Conservation (phyloP, 2,888 invertebrate genomes). For the Ormyrus pomaceus region DNA sequence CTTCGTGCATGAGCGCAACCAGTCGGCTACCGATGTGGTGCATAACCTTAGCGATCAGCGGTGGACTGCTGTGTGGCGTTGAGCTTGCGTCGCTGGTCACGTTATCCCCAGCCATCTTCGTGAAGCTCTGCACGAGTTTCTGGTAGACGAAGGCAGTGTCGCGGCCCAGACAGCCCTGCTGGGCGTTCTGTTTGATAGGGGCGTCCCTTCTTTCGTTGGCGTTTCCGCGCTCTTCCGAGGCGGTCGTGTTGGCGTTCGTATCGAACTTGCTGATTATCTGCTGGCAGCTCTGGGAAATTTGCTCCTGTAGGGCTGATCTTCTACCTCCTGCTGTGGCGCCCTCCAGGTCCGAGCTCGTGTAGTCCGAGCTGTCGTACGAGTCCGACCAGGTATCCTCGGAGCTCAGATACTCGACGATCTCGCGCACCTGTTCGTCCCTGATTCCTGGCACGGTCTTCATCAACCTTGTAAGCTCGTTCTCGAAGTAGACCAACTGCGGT, state of each 20-base stretch:
- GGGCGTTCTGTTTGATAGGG: constrained; percentile 1
- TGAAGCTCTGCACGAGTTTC: constrained; percentile 89
- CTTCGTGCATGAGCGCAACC: constrained; percentile 94
- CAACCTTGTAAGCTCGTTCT: constrained; percentile 90
- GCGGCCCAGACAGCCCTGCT: constrained; percentile 74
- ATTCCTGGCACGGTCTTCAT: constrained; percentile 97
- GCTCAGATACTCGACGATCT: constrained; percentile 94
- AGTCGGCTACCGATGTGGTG: constrained; percentile 92
- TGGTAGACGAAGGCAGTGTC: constrained; percentile 93
- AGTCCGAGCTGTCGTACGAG: constrained; percentile 94
- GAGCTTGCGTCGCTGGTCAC: constrained; percentile 80
- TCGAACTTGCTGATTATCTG: constrained; percentile 93
- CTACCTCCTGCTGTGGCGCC: constrained; percentile 79
- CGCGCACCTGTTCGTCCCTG: constrained; percentile 91
- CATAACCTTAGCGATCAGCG: constrained; percentile 93
- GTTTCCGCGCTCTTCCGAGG: background rate
- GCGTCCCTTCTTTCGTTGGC: constrained; percentile 77
- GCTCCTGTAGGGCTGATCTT: constrained; percentile 86
- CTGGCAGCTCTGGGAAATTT: constrained; percentile 92
- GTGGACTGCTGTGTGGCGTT: constrained; percentile 84
- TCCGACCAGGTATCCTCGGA: constrained; percentile 96
- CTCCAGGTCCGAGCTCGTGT: constrained; percentile 92
- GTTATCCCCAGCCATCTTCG: constrained; percentile 84
- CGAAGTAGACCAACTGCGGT: constrained; percentile 91
- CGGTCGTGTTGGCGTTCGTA: constrained; percentile 49